phyloP scores from a whole-genome alignment of 1,140 invertebrate species.

The Drosophila kikkawai region DNA sequence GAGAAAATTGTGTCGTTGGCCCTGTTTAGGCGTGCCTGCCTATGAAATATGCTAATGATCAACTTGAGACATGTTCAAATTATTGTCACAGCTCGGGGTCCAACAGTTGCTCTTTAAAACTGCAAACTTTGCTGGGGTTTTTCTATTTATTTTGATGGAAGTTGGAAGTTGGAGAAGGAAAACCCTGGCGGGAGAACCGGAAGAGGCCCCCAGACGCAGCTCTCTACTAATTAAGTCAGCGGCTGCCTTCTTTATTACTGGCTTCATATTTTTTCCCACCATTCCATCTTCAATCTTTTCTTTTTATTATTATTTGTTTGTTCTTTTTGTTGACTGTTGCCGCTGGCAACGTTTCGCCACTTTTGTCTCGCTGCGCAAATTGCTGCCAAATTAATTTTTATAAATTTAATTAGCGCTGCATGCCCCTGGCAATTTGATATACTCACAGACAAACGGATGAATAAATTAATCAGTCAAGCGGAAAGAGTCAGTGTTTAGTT shows the following conservation, averaged over 20 bases:
- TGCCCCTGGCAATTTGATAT: slow-evolving; percentile 44
- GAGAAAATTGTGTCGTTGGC: slow-evolving; percentile 47
- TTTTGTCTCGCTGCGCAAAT: slow-evolving; percentile 54
- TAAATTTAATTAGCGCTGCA: slow-evolving; percentile 79
- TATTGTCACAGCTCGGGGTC: slow-evolving; percentile 63
- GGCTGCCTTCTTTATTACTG: slow-evolving; percentile 59
- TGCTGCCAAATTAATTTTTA: slow-evolving; percentile 75
- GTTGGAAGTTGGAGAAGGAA: not conserved
- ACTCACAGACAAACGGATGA: slow-evolving; percentile 17
- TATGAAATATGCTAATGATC: slow-evolving; percentile 84
- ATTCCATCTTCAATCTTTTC: slow-evolving; percentile 35
- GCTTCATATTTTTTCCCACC: slow-evolving; percentile 18
- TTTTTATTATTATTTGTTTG: slow-evolving; percentile 6
- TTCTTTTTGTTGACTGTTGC: slow-evolving; percentile 45
- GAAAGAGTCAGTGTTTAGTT: not conserved
- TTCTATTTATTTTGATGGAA: slow-evolving; percentile 1
- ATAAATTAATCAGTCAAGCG: not conserved
- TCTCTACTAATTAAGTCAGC: slow-evolving; percentile 69
- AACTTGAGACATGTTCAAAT: slow-evolving; percentile 82
- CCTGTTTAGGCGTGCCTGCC: slow-evolving; percentile 50
- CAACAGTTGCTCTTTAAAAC: slow-evolving; percentile 41
- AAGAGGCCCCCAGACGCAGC: slow-evolving; percentile 33
- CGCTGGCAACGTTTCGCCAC: slow-evolving; percentile 54
- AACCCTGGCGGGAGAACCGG: slow-evolving; percentile 5
- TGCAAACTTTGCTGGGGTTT: slow-evolving; percentile 43